Evolutionary conservation across 2,797 vertebrate species (phyloP), one percentile per base, ranked within the genome.

Genomic region (Chelmon rostratus): DNA sequence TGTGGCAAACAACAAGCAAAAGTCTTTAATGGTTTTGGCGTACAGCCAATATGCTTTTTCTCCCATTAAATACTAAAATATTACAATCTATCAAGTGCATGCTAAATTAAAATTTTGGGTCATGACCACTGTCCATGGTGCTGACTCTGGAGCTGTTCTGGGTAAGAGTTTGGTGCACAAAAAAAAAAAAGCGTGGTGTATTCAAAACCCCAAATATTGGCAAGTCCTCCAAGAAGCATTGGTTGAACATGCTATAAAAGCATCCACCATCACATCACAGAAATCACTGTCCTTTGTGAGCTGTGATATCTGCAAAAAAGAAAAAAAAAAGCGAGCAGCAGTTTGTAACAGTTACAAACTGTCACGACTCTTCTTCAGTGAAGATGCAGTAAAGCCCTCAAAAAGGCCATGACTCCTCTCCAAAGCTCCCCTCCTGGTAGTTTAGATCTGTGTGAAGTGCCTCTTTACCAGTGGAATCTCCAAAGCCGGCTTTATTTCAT

Each of bases 391-490:
- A 68, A 67, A 64, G 49, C 21, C 69, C 35, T n/a, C 35, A 47
- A 72, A 75, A 82, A 85, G 53, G 76, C 37, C 33, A 16, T 4
- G 57, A 53, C 16, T 67, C 54, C 68, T 53, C 63, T 65, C 12
- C 59, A 77, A 11, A 73, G 28, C 21, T 28, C 28, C 3, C 46
- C 56, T 54, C 61, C 57, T 19, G 6, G 7, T 21, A 11, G 62
- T 33, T 76, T 79, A 61, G 70, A 76, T 76, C 68, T 3, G 13
- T 21, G 47, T 65, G 31, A 81, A 82, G 58, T 15, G n/a, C 25
- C 68, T 50, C 69, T 83, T 75, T 66, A 78, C 67, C 46, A 5
- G n/a, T 8, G 70, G 68, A 68, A 9, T 67, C 57, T 56, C 35
- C 13, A 58, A 63, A 70, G 33, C 31, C 18, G 25, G 59, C 67